Evolutionary conservation across 2,888 invertebrate genomes (phyloP), one percentile per base, ranked within the genome.

Genomic region (Pimpla rufipes): DNA sequence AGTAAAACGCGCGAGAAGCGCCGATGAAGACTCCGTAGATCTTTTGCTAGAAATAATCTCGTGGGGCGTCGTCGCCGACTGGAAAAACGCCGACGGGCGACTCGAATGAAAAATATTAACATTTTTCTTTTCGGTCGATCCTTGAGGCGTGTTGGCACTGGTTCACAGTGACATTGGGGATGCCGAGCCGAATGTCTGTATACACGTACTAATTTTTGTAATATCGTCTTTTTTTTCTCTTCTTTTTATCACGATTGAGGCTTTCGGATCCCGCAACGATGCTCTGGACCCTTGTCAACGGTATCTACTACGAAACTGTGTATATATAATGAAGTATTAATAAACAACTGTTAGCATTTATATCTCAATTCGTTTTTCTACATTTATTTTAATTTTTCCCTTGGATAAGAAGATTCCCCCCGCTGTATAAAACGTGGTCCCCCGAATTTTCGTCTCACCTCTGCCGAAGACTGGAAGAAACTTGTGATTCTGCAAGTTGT

Each of bases 101-200:
- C 67, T 70, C 64, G 70, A 73, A 83, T 57, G 55, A 21, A 37
- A 70, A 59, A 13, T 10, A n/a, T 23, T 40, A 45, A 11, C 52
- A 74, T 68, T 18, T 59, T 45, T 68, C 64, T 66, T 47, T 75
- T 40, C 42, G 42, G 21, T 42, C 55, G 55, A 62, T 80, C 59
- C 67, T 75, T 81, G 84, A 71, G 85, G 86, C 81, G 86, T 85
- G 57, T 80, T 89, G 93, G 90, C 92, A 90, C 88, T 93, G 93
- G 92, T 92, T 92, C 92, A 92, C 87, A 92, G 91, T 87, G 89
- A 89, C 92, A 92, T 92, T 92, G 89, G 90, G 88, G 90, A 90
- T 73, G 55, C 23, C 40, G 68, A 87, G 86, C 55, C 35, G 55
- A 87, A 86, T 87, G 81, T 87, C 76, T 90, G 89, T 90, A 89